A percentile compares a stretch with the other conserved stretches of the same genome.
These are phyloP conservation scores for Apolygus lucorum DNA, from an alignment of 1,140 invertebrate genomes.

Conservation along the genomic window DNA sequence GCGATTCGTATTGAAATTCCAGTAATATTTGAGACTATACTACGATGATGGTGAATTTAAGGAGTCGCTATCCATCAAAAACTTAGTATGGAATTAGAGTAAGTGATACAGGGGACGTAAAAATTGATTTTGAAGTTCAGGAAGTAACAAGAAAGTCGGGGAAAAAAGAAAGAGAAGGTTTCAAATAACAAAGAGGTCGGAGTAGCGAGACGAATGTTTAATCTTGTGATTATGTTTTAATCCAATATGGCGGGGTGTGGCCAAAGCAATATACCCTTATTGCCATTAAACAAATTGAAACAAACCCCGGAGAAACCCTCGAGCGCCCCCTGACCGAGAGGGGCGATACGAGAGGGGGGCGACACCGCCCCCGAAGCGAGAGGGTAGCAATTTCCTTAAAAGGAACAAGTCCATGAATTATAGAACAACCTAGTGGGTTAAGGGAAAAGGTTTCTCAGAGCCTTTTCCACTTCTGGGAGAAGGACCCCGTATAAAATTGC, in stretches of 20 bases:
- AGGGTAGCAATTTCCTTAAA: conserved; percentile 26
- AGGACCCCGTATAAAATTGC: conserved; percentile 15
- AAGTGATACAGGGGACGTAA: too few species aligned
- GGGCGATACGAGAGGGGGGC: not conserved
- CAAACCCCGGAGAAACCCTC: conserved; percentile 21
- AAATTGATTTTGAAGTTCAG: not conserved
- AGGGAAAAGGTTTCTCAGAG: not conserved
- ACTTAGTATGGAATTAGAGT: too few species aligned
- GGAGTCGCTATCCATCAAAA: too few species aligned
- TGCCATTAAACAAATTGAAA: conserved; percentile 29
- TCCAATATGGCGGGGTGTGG: conserved; percentile 28
- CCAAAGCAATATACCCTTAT: conserved; percentile 28
- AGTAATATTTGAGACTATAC: too few species aligned
- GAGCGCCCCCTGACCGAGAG: not conserved
- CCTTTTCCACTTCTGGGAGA: conserved; percentile 9
- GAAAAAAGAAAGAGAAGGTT: too few species aligned
- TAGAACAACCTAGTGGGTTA: conserved; percentile 26
- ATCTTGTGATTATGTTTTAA: conserved; percentile 28
- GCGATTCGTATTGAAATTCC: too few species aligned
- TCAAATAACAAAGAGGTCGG: conserved; percentile 4
- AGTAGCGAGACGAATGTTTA: conserved; percentile 25
- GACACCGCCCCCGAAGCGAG: not conserved
- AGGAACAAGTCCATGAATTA: conserved; percentile 28
- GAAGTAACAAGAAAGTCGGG: not conserved
- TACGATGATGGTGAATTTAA: too few species aligned